Percentiles rank a stretch among this genome's conserved stretches.
Evolutionary conservation across 2,113 vertebrate genomes (phyloP).

Genomic region (Eulemur macaco): DNA sequence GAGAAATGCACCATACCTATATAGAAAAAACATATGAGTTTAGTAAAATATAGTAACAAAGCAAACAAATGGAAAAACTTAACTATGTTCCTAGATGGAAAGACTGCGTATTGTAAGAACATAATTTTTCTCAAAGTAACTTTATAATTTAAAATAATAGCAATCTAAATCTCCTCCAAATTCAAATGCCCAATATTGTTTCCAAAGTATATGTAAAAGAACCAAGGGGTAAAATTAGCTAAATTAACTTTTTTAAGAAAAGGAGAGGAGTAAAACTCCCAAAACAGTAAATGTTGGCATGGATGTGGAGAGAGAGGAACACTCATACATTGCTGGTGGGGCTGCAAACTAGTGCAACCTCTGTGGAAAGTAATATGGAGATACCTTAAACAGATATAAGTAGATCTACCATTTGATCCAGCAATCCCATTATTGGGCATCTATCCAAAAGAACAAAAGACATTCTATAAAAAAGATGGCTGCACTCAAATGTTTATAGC

Average conservation of each 20-base stretch:
- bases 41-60: not conserved
- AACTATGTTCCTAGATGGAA: not conserved
- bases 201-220: not conserved
- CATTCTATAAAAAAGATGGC: too few relatives aligned
- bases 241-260: not conserved
- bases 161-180: not conserved
- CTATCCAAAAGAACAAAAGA: too few relatives aligned
- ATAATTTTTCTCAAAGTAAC: not conserved
- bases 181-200: not conserved
- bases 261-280: not conserved
- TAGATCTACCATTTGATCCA: too few relatives aligned
- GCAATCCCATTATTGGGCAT: too few relatives aligned
- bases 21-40: not conserved
- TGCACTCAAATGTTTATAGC: too few relatives aligned
- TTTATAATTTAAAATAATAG: not conserved
- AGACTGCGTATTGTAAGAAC: not conserved
- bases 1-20: not conserved
- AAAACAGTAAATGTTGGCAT: too few relatives aligned
- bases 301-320: too few relatives aligned
- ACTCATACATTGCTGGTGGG: too few relatives aligned
- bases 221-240: not conserved
- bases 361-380: too few relatives aligned
- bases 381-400: too few relatives aligned
- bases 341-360: too few relatives aligned
- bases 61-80: not conserved